Evolutionary conservation across 2,797 vertebrate species (phyloP).

Genomic region (Threskiornis aethiopicus): DNA sequence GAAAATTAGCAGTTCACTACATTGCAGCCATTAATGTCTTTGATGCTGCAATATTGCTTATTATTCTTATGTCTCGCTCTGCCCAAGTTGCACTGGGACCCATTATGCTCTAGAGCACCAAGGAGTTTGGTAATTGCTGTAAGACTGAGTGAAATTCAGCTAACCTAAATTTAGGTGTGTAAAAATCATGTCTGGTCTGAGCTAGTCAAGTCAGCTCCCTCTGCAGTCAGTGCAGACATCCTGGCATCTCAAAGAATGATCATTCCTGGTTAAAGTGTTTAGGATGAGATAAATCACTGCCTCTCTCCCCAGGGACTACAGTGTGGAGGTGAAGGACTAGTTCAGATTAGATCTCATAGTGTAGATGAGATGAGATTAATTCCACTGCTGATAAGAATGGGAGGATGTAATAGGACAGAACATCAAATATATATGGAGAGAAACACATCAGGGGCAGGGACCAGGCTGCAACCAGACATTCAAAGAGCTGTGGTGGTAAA

Average conservation of each 20-base stretch:
- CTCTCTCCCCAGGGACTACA: not conserved
- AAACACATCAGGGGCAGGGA: not conserved
- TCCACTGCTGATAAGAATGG: not conserved
- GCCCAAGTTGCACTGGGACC: not conserved
- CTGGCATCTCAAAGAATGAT: not conserved
- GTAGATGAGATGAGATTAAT: not conserved
- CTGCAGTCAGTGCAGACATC: not conserved
- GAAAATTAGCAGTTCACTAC: not conserved
- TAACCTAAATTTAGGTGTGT: not conserved
- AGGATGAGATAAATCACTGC: not conserved
- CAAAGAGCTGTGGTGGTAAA: not conserved
- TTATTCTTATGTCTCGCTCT: not conserved
- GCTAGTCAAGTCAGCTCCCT: not conserved
- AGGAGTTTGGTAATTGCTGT: not conserved
- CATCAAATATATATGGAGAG: not conserved
- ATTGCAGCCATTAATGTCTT: not conserved
- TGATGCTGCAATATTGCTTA: not conserved
- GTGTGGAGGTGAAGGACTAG: not conserved
- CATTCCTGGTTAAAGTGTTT: not conserved
- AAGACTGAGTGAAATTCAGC: not conserved
- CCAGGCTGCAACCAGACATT: not conserved
- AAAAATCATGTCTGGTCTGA: not conserved
- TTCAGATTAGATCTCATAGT: not conserved
- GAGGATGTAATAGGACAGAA: not conserved
- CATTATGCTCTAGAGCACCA: not conserved